Evolutionary conservation across 2,113 vertebrate species (phyloP).

Genomic region (Neogale vison): DNA sequence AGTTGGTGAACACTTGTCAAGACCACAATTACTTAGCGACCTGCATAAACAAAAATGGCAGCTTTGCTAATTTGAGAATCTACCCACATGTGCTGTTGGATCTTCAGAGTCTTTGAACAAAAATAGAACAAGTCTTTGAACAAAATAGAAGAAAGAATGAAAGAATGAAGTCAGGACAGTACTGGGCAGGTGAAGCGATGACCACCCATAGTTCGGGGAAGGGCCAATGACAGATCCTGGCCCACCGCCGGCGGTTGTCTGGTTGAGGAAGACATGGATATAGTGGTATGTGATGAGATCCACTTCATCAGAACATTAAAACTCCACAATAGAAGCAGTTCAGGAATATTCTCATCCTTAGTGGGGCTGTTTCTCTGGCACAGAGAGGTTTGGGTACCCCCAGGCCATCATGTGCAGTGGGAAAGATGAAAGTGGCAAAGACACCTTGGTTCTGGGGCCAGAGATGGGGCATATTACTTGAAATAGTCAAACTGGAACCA

Average conservation of each 20-base stretch:
- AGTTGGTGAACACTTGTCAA: constrained; percentile 94
- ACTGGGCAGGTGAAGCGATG: constrained; percentile 93
- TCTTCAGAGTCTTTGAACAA: constrained; percentile 94
- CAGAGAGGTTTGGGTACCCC: constrained; percentile 96
- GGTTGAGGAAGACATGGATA: constrained; percentile 96
- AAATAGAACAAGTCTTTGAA: constrained; percentile 95
- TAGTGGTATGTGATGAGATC: constrained; percentile 95
- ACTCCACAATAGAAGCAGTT: constrained; percentile 96
- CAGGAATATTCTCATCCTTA: constrained; percentile 97
- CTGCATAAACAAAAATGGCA: constrained; percentile 94
- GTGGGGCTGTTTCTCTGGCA: constrained; percentile 95
- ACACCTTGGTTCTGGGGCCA: constrained; percentile 96
- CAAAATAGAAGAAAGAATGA: constrained; percentile 95
- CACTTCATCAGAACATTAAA: constrained; percentile 97
- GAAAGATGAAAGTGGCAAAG: constrained; percentile 94
- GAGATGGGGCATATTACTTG: constrained; percentile 96
- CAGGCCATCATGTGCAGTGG: constrained; percentile 95
- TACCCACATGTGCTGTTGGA: constrained; percentile 94
- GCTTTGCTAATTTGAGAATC: constrained; percentile 94
- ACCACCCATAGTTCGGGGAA: constrained; percentile 92
- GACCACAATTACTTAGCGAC: constrained; percentile 95
- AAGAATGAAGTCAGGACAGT: constrained; percentile 88
- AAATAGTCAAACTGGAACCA: constrained; percentile 98
- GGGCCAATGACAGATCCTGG: constrained; percentile 94
- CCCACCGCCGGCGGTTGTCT: constrained; percentile 95